phyloP scores from a whole-genome alignment of 2,888 invertebrate genomes.

The Ernsta delagoae region DNA sequence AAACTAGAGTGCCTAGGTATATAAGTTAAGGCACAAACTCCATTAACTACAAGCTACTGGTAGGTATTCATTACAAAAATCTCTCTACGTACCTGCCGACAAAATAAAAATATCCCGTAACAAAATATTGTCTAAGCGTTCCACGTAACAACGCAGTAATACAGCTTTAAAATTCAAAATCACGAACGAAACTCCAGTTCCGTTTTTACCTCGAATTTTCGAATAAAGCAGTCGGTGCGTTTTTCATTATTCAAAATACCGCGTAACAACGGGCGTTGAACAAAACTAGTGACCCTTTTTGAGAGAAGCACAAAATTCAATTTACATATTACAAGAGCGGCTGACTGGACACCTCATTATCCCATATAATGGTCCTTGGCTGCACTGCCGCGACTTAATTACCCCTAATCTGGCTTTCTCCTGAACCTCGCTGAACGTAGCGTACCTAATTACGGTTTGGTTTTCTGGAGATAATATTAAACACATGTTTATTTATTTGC shows the following conservation, averaged over 20 bases:
- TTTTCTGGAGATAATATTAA: conserved; percentile 64
- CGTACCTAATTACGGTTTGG: conserved; percentile 65
- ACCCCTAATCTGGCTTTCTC: conserved; percentile 78
- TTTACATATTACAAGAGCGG: conserved; percentile 76
- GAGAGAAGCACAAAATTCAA: conserved; percentile 71
- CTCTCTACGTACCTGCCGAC: neutral
- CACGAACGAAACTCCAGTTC: conserved; percentile 31
- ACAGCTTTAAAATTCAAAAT: conserved; percentile 31
- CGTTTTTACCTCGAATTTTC: conserved; percentile 23
- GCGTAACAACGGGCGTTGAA: conserved; percentile 33
- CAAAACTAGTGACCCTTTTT: conserved; percentile 53
- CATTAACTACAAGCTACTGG: too few species aligned
- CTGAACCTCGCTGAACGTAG: conserved; percentile 55
- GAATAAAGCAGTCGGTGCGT: conserved; percentile 43
- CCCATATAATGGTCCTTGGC: conserved; percentile 74
- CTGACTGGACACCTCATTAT: conserved; percentile 81
- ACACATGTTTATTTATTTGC: conserved; percentile 3
- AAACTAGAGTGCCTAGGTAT: too few species aligned
- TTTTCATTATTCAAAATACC: conserved; percentile 51
- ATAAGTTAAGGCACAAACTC: too few species aligned
- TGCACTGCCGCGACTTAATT: conserved; percentile 78
- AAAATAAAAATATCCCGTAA: conserved; percentile 7
- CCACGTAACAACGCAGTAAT: conserved; percentile 22
- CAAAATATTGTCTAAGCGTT: conserved; percentile 17
- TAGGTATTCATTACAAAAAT: neutral